phyloP scores from a whole-genome alignment of 2,888 invertebrate species.

The Molorchus minor region DNA sequence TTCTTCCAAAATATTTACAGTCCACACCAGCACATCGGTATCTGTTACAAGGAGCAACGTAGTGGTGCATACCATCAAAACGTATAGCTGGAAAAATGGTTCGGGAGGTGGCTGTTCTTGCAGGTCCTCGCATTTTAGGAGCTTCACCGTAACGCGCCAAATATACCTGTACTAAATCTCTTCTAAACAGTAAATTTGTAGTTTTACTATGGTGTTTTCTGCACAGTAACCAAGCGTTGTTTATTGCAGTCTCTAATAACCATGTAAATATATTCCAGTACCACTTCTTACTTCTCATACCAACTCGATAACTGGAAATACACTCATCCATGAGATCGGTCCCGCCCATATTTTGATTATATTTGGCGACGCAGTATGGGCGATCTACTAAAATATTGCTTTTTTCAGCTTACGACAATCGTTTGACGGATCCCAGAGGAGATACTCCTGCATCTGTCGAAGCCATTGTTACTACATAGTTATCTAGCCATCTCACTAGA shows the following conservation, averaged over 20 bases:
- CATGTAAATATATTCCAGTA: constrained; percentile 9
- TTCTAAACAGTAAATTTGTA: constrained; percentile 4
- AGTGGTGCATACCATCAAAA: constrained; percentile 15
- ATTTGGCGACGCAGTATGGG: constrained; percentile 37
- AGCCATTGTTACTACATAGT: constrained; percentile 23
- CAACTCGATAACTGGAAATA: background rate
- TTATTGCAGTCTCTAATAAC: constrained; percentile 1
- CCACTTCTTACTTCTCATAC: constrained; percentile 6
- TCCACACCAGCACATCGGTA: constrained; percentile 1
- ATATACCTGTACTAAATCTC: constrained; percentile 9
- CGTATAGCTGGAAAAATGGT: constrained; percentile 11
- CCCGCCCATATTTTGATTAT: constrained; percentile 43
- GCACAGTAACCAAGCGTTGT: constrained; percentile 9
- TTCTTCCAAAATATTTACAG: constrained; percentile 6
- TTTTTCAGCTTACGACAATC: constrained; percentile 37
- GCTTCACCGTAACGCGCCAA: constrained; percentile 12
- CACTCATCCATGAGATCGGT: background rate
- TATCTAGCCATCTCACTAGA: constrained; percentile 16
- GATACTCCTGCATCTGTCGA: constrained; percentile 23
- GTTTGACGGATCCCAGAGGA: constrained; percentile 23
- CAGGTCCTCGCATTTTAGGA: constrained; percentile 10
- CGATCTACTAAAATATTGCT: constrained; percentile 37
- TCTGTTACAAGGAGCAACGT: constrained; percentile 15
- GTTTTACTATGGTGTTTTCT: constrained; percentile 7
- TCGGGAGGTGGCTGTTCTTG: constrained; percentile 1